These are phyloP conservation scores for Ornithorhynchus anatinus DNA, from an alignment of 2,113 vertebrate genomes.

Conservation along the genomic window DNA sequence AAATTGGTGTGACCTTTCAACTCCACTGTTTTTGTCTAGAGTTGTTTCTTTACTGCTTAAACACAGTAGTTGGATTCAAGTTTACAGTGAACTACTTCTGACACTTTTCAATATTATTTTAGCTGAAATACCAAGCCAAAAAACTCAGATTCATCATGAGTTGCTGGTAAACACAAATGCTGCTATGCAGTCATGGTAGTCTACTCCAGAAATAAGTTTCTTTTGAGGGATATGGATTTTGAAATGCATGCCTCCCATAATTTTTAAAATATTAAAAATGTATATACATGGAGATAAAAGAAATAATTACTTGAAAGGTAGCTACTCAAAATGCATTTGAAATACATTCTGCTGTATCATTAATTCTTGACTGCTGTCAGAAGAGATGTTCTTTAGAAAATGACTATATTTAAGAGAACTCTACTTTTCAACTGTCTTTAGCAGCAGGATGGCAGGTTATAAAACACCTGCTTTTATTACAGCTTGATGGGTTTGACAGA, in stretches of 20 bases:
- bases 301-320: conserved; percentile 36
- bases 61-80: neutral
- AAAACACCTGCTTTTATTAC: neutral
- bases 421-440: conserved; percentile 1
- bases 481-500: too few relatives aligned
- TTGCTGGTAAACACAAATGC: neutral
- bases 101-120: too few relatives aligned
- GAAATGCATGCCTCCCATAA: conserved; percentile 7
- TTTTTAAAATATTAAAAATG: conserved; percentile 36
- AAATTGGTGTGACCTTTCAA: too few relatives aligned
- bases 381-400: conserved; percentile 24
- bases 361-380: conserved; percentile 31
- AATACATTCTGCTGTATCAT: neutral
- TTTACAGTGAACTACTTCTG: neutral
- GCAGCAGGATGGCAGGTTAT: neutral
- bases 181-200: neutral
- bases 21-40: neutral
- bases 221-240: conserved; percentile 1
- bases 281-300: neutral
- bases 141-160: neutral
- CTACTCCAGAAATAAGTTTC: neutral
- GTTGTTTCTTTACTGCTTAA: neutral
- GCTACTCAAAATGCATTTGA: conserved; percentile 30
- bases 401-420: neutral
- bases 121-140: neutral